phyloP scores from a whole-genome alignment of 2,797 vertebrate species.

The Anguilla pacifica region DNA sequence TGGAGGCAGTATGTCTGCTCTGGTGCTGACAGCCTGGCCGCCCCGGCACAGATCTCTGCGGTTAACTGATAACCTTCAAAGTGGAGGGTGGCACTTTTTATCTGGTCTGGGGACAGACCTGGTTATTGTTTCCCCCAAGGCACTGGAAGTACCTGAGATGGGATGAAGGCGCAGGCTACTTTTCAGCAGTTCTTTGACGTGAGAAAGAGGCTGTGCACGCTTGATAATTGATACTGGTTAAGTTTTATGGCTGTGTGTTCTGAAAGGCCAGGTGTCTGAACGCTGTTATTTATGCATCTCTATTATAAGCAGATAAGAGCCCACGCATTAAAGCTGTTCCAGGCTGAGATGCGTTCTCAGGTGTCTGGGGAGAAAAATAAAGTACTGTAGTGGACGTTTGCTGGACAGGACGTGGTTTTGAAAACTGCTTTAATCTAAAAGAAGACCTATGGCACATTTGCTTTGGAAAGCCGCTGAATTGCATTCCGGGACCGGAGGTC shows the following conservation, averaged over 20 bases:
- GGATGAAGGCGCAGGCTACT: conserved; percentile 70
- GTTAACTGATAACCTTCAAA: conserved; percentile 85
- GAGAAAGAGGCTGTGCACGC: conserved; percentile 68
- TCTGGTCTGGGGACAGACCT: conserved; percentile 73
- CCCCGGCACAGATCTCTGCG: conserved; percentile 55
- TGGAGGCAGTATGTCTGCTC: conserved; percentile 74
- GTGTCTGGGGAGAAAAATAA: conserved; percentile 18
- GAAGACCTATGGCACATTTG: neutral
- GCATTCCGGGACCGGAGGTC: neutral
- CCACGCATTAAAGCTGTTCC: conserved; percentile 35
- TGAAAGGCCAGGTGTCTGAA: conserved; percentile 73
- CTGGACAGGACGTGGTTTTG: neutral
- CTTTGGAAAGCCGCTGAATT: neutral
- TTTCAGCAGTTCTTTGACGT: conserved; percentile 77
- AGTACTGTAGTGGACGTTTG: neutral
- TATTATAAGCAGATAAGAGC: conserved; percentile 39
- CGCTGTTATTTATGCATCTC: conserved; percentile 59
- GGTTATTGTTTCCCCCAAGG: conserved; percentile 73
- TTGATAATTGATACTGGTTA: conserved; percentile 84
- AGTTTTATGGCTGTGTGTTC: conserved; percentile 76
- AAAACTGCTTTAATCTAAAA: conserved; percentile 9
- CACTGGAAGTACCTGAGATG: conserved; percentile 64
- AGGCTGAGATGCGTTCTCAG: conserved; percentile 32
- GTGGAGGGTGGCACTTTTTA: conserved; percentile 71
- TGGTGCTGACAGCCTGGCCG: conserved; percentile 73